Evolutionary conservation across 1,140 invertebrate species (phyloP), one percentile per base, ranked within the genome.

Genomic region (Neodiprion virginianus): DNA sequence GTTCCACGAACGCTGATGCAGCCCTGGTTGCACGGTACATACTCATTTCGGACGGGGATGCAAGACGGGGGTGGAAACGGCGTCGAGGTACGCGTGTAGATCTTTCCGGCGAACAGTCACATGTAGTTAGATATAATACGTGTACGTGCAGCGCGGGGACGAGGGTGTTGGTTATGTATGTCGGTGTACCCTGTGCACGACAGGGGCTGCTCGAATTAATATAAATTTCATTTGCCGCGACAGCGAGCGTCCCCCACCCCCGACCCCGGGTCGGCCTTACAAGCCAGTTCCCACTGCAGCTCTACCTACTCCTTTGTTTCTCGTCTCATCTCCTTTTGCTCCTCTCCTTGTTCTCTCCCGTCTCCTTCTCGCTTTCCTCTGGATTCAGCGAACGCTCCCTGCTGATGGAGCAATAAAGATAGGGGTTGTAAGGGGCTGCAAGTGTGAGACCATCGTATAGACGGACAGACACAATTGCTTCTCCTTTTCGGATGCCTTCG

Each of bases 181-280:
- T 40, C 28, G 28, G 28, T 40, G 28, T 40, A 40, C 28, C 28
- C 28, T 40, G 28, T 40, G 28, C 53, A 61, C 11, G 11, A 61
- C n/a, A 17, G 53, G 53, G 53, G 53, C 53, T 61, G 53, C n/a
- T 5, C 53, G 53, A 61, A 61, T 61, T 61, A 61, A 61, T 61
- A 61, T 61, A 61, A 61, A 61, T 61, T 61, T 61, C 53, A 61
- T 61, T 61, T 61, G 53, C 53, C 53, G 53, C 53, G 53, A 61
- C 53, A 61, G 53, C 53, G n/a, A 40, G 28, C 28, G 28, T 40
- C 28, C 28, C 28, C 28, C 1, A 2, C 28, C 28, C 28, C 28
- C 28, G 28, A 40, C 28, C 8, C 53, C 53, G 11, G 4, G 53
- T 61, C 53, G 53, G 53, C 53, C 11, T 61, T 61, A 61, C 53